Base-by-base conservation (phyloP, 2,888 invertebrate genomes). In the Cryptus viduatorius region DNA sequence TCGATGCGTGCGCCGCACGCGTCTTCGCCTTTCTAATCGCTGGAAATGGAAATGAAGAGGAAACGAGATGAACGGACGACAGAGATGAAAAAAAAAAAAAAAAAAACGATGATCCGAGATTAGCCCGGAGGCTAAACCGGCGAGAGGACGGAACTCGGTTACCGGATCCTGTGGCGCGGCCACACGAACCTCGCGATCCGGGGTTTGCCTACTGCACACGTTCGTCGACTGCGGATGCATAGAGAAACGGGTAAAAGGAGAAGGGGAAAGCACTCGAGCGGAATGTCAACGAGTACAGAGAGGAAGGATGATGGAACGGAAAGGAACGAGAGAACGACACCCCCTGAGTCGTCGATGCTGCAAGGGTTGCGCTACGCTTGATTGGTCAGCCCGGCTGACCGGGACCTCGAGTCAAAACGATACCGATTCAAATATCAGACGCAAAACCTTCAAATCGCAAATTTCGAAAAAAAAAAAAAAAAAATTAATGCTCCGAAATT, bases 61-160 rank as follows among this genome's bases (percentile, higher is more conserved):
- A 24, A 37, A 42, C 61, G 29, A 56, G 80, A 85, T 75, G 84
- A 82, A 82, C 69, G 77, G 79, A 83, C 79, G 84, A 83, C 37
- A 61, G 50, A 14, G 44, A 69, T 12, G 12, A 31, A 10, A 46
- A 4, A 31, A 19, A 48, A 24, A 1, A 10, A 61, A 61, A 69
- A 75, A 68, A 85, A 82, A 79, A 84, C 86, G 86, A 83, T 87
- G 77, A 90, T 86, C 86, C 85, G 85, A 86, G 88, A 89, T 90
- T 88, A 90, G 86, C 83, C 83, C 37, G 61, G 83, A 48, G 84
- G 71, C 79, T 79, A 48, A 82, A 82, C 44, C 69, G 64, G 44
- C 59, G 50, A 72, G 79, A 73, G 84, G 85, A 84, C 67, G 48
- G 86, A 84, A 85, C 73, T 80, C 84, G 84, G 86, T 85, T 89